Base-by-base conservation (phyloP, 1,140 invertebrate species). In the Pseudomyrmex concolor region DNA sequence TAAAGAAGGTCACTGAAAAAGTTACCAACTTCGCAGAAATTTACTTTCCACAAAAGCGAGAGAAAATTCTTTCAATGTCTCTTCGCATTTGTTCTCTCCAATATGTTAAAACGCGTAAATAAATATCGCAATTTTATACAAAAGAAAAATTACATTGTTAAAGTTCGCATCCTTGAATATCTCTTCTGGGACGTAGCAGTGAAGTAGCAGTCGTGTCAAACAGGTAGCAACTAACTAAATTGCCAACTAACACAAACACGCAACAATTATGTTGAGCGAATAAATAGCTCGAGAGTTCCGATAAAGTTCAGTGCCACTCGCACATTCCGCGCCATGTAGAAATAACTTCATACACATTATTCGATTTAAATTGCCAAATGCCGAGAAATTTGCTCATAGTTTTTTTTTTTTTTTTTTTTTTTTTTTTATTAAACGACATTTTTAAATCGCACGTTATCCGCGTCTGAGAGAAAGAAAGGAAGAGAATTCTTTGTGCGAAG, bases 301-400 rank as follows among this genome's bases (percentile, higher is more conserved):
- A 60, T 55, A 73, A 73, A 62, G 9, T 73, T 48, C 15, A 25
- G 17, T 48, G 19, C 57, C 34, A 15, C 2, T 1, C 17, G 34
- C 71, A 43, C 43, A 74, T 62, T 48, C 45, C 34, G 13, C 54
- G 13, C 54, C 10, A 4, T 17, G 17, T 5, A 73, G 17, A 62
- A 74, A 74, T 73, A 73, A 73, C 50, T 22, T n/a, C 22, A 43
- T 73, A 22, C 22, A 73, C 17, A 73, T 59, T 59, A 45, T 59
- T 73, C 17, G 17, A 60, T 73, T 60, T 60, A 73, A 60, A 73
- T 43, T 25, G 15, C 43, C 43, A 8, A 48, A 13, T 45, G 34
- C 19, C 34, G 34, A 34, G 5, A 34, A 7, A 34, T 34, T 5
- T 34, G 34, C 5, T 34, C 34, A 34, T 34, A 34, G 5, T 73